Conservation (phyloP, 2,888 invertebrate genomes). For the Leptura quadrifasciata region DNA sequence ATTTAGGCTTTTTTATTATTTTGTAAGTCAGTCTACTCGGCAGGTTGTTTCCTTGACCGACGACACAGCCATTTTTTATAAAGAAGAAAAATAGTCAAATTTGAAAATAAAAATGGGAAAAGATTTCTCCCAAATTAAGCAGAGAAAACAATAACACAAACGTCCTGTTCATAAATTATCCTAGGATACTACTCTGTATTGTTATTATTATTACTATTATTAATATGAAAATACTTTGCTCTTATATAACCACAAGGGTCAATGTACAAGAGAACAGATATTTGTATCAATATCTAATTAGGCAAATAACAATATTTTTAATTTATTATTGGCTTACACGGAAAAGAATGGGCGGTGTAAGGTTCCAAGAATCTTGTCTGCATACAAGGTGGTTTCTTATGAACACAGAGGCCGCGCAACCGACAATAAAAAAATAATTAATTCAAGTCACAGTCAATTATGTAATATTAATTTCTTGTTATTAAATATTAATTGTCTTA, state of each 20-base stretch:
- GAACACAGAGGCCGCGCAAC: constrained; percentile 12
- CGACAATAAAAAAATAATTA: constrained; percentile 23
- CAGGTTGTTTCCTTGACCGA: too few species aligned
- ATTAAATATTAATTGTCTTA: not conserved
- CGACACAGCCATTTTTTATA: too few species aligned
- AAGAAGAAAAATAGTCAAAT: too few species aligned
- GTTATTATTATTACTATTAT: too few species aligned
- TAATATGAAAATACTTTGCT: too few species aligned
- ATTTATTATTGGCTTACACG: constrained; percentile 5
- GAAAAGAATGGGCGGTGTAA: constrained; percentile 33
- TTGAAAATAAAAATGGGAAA: too few species aligned
- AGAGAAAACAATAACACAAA: too few species aligned
- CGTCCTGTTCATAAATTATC: too few species aligned
- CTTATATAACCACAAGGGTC: not conserved
- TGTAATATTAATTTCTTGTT: constrained; percentile 16
- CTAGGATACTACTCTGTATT: too few species aligned
- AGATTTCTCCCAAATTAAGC: too few species aligned
- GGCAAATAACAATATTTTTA: constrained; percentile 14
- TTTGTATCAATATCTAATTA: constrained; percentile 5
- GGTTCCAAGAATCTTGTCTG: constrained; percentile 25
- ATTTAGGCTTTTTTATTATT: too few species aligned
- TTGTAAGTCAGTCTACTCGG: too few species aligned
- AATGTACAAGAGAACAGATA: constrained; percentile 15
- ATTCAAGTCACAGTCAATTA: constrained; percentile 27
- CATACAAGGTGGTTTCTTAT: constrained; percentile 15